Conservation (phyloP, 2,113 vertebrate species). For the Notarius lentiginosus region DNA sequence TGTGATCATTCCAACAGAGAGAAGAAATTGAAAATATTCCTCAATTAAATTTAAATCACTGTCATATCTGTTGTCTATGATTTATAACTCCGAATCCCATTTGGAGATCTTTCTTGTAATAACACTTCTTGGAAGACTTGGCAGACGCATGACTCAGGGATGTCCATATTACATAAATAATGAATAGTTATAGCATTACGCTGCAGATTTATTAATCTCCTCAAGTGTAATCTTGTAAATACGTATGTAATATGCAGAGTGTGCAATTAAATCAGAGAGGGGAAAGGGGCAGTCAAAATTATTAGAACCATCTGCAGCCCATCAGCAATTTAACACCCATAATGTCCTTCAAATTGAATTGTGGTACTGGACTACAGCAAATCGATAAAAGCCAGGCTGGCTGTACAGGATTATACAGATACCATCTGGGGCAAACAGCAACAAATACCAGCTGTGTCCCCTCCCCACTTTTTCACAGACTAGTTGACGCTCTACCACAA, state of each 20-base stretch:
- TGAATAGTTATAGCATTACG: not conserved
- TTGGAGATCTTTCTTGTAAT: not conserved
- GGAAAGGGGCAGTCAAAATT: slow-evolving; percentile 27
- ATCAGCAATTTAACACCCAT: slow-evolving; percentile 43
- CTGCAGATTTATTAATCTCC: not conserved
- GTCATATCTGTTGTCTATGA: not conserved
- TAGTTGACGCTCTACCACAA: not conserved
- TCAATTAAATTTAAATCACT: not conserved
- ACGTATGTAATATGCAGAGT: slow-evolving; percentile 35
- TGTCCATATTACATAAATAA: slow-evolving; percentile 1
- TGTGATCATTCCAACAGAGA: not conserved
- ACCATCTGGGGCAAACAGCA: slow-evolving; percentile 41
- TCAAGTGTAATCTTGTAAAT: slow-evolving; percentile 30
- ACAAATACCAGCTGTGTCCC: slow-evolving; percentile 37
- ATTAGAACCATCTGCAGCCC: slow-evolving; percentile 30
- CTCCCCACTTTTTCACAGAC: slow-evolving; percentile 7
- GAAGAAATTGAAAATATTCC: not conserved
- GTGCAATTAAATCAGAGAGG: slow-evolving; percentile 31
- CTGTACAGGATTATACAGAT: slow-evolving; percentile 41
- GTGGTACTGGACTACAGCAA: slow-evolving; percentile 49
- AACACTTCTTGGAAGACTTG: not conserved
- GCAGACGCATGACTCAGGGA: not conserved
- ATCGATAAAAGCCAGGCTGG: slow-evolving; percentile 51
- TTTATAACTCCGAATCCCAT: slow-evolving; percentile 13
- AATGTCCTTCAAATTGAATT: slow-evolving; percentile 50